These are phyloP conservation scores for Microctonus hyperodae DNA, from an alignment of 2,888 invertebrate species.

Conservation along the genomic window DNA sequence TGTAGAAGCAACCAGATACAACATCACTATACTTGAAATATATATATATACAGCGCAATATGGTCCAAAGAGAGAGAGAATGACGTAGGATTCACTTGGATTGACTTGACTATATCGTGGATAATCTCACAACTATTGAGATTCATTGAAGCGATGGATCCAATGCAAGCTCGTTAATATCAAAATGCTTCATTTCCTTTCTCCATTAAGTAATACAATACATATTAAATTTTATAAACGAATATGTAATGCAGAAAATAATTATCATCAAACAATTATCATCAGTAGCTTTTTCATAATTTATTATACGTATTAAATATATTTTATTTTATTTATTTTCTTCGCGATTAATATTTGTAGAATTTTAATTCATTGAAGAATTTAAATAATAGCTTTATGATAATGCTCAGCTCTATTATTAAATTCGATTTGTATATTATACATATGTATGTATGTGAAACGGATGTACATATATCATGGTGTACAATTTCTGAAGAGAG, in stretches of 20 bases:
- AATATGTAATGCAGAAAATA: no score
- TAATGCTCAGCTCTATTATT: no score
- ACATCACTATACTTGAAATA: constrained; percentile 1
- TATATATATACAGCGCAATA: neutral
- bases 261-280: no score
- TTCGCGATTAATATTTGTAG: no score
- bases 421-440: neutral
- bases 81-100: constrained; percentile 26
- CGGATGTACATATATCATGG: neutral
- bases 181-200: neutral
- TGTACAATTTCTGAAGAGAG: neutral
- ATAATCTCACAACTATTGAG: constrained; percentile 21
- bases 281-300: no score
- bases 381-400: no score
- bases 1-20: constrained; percentile 21
- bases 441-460: neutral
- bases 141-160: neutral
- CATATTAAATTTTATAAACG: no score
- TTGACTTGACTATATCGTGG: constrained; percentile 31
- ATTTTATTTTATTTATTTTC: no score
- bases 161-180: neutral
- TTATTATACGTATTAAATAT: no score
- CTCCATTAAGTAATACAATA: neutral
- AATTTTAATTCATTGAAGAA: no score
- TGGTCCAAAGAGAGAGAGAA: constrained; percentile 5